Evolutionary conservation across 2,888 invertebrate species (phyloP).

Genomic region (Folsomia candida): DNA sequence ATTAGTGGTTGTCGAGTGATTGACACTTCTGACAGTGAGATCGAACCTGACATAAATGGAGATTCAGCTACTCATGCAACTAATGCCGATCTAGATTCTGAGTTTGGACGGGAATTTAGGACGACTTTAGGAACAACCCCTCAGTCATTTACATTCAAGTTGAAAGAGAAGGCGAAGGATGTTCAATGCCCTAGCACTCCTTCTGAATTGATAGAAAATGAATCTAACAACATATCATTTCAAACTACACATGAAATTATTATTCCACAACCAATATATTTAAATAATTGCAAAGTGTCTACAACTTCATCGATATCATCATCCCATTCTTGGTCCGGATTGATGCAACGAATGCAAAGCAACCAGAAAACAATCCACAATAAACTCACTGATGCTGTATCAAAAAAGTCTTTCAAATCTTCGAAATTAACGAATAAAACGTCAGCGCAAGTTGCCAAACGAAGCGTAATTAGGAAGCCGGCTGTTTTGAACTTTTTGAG

Average conservation of each 20-base stretch:
- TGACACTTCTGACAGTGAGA: background rate
- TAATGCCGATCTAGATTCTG: background rate
- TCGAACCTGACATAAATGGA: background rate
- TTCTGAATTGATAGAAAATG: too few relatives aligned
- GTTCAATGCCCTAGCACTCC: too few relatives aligned
- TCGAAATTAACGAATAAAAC: background rate
- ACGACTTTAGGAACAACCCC: background rate
- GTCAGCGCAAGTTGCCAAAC: background rate
- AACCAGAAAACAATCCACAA: too few relatives aligned
- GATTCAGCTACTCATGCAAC: too few relatives aligned
- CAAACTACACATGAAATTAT: too few relatives aligned
- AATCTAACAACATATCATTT: too few relatives aligned
- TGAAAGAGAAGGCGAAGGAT: background rate
- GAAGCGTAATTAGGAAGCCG: background rate
- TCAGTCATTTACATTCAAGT: background rate
- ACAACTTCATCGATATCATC: background rate
- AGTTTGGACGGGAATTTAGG: background rate
- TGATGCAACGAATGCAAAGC: conserved; percentile 45
- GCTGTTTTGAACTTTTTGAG: background rate
- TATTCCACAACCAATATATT: background rate
- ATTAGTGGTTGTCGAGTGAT: too few relatives aligned
- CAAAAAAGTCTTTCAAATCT: conserved; percentile 9
- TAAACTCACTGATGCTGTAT: too few relatives aligned
- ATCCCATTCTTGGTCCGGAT: conserved; percentile 39
- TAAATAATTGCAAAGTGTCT: background rate